Base-by-base conservation (phyloP, 2,113 vertebrate species). In the Microcebus murinus region DNA sequence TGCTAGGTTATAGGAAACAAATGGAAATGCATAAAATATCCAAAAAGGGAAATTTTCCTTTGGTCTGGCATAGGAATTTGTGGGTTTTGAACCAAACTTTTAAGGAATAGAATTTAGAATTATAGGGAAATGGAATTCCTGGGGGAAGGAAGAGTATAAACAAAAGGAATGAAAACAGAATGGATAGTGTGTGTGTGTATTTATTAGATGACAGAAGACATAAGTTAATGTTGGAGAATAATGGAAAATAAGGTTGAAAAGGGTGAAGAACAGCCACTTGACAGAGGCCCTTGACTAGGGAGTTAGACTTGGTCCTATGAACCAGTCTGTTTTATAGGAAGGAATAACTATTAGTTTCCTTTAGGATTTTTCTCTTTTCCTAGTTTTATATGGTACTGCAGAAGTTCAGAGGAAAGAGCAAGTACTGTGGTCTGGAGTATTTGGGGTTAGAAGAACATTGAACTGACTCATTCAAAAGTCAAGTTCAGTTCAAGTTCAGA, bases 61-160 rank as follows among this genome's bases (percentile, higher is more conserved):
- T 97, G 68, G 36, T 94, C 52, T 95, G 68, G 52, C 29, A 12
- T 77, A 63, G 79, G 67, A 67, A 92, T 95, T 73, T 67, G 45
- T 94, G 61, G 25, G 27, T 94, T 83, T 87, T 87, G 39, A 91
- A 92, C 48, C 39, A 96, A 61, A 55, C 48, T 95, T 92, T 94
- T 94, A 89, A 89, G 48, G 61, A 87, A 91, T 81, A 96, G 29
- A 84, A 86, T 95, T 95, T 93, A 91, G 71, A 90, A 82, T 91
- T 91, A 45, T 36, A 95, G 55, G n/a, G 34, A 96, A 94, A 63
- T 88, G 48, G 55, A 91, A 89, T 92, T 90, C 15, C 81, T 90
- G 27, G 48, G 59, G 65, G 59, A 95, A 52, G 31, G 42, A 95
- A 93, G 68, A 31, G 2, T 85, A 57, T 93, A 91, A 91, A 93